Evolutionary conservation across 1,140 invertebrate species (phyloP).

Genomic region (Acyrthosiphon pisum): DNA sequence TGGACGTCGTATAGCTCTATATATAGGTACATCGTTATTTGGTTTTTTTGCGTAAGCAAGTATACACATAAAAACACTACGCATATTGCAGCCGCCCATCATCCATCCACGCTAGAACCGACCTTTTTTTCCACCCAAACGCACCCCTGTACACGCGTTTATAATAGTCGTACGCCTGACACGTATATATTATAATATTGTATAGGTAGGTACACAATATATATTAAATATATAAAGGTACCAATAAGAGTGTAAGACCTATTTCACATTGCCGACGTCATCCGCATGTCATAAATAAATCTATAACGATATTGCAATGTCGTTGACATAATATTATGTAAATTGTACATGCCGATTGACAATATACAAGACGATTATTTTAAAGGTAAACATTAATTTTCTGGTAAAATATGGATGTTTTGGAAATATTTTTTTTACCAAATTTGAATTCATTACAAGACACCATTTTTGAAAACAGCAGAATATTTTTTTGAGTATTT

Average conservation of each 20-base stretch:
- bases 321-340: background rate
- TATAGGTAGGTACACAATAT: background rate
- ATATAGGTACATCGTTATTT: background rate
- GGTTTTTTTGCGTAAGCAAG: background rate
- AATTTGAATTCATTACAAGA: too few species aligned
- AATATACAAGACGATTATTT: background rate
- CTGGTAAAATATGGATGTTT: too few species aligned
- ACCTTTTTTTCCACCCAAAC: background rate
- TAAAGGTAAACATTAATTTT: background rate
- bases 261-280: background rate
- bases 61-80: background rate
- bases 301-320: background rate
- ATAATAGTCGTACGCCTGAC: background rate
- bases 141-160: background rate
- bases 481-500: too few species aligned
- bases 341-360: background rate
- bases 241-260: background rate
- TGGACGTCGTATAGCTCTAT: background rate
- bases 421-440: too few species aligned
- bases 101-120: background rate
- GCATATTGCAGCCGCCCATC: background rate
- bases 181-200: background rate
- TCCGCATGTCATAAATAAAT: background rate
- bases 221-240: background rate
- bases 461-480: too few species aligned